Percentiles rank a stretch among this genome's conserved stretches.
phyloP scores from a whole-genome alignment of 2,797 vertebrate genomes.

The Neosilurus mollespiculum region DNA sequence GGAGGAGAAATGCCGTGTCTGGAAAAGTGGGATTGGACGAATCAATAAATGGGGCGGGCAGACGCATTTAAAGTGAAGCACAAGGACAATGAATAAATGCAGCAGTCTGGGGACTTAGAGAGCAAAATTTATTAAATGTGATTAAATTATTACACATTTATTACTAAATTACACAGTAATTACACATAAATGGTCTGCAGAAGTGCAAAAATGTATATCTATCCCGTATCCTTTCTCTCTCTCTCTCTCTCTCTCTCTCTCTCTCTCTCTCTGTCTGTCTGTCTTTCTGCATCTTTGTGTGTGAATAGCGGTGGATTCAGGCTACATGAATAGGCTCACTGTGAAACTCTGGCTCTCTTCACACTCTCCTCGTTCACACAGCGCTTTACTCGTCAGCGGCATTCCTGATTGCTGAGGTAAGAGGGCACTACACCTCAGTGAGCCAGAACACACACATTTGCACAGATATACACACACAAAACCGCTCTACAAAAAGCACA shows the following conservation, averaged over 20 bases:
- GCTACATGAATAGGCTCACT: slow-evolving; percentile 79
- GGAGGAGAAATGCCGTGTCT: slow-evolving; percentile 54
- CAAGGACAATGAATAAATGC: not conserved
- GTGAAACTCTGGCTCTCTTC: slow-evolving; percentile 77
- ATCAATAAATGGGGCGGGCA: slow-evolving; percentile 56
- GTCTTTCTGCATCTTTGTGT: slow-evolving; percentile 59
- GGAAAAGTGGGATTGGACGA: slow-evolving; percentile 60
- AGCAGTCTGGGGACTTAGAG: not conserved
- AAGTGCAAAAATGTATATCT: slow-evolving; percentile 3
- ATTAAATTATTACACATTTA: slow-evolving; percentile 36
- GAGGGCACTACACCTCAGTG: slow-evolving; percentile 63
- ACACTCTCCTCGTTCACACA: slow-evolving; percentile 68
- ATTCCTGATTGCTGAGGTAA: slow-evolving; percentile 83
- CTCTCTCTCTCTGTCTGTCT: slow-evolving; percentile 55
- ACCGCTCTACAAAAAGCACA: not conserved
- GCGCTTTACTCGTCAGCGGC: slow-evolving; percentile 70
- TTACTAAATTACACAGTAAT: slow-evolving; percentile 31
- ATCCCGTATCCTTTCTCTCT: slow-evolving; percentile 52
- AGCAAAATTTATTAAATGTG: not conserved
- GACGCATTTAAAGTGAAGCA: slow-evolving; percentile 10
- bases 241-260: slow-evolving; percentile 58
- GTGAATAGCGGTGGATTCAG: slow-evolving; percentile 66
- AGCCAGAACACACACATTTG: slow-evolving; percentile 52
- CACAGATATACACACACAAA: slow-evolving; percentile 36
- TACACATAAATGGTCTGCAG: not conserved